Evolutionary conservation across 2,797 vertebrate species (phyloP), one percentile per base, ranked within the genome.

Genomic region (Menidia menidia): DNA sequence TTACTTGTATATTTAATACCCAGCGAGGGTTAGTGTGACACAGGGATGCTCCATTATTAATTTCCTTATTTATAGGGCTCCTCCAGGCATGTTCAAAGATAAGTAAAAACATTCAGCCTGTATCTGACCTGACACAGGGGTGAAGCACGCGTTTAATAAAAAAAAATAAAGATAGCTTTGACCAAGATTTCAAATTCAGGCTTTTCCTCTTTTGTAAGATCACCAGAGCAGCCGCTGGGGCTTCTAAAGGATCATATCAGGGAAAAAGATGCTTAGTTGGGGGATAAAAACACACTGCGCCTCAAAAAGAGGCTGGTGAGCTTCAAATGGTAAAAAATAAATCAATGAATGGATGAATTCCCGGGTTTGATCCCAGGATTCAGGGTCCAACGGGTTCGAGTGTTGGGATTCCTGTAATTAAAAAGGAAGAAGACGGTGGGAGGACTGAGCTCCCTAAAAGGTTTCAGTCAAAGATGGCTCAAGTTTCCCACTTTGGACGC

Each of bases 1-100:
- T 19, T 15, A 50, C 19, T 64, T 71, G 50, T 75, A 69, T 63
- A 73, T 75, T 66, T 73, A 67, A 71, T 12, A 64, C 48, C 73
- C 62, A 54, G 52, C 35, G 71, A 68, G 75, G 50, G n/a, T 18
- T 6, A 8, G 11, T 18, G 63, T 14, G 47, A 43, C 66, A 43
- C 67, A 35, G 18, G 4, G 41, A 8, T 33, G 60, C 30, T 56
- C 53, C 45, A 60, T 60, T 56, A 62, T 67, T 75, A 65, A 78
- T 60, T 16, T 5, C 44, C 16, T 9, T 13, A 62, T 50, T 70
- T 54, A 31, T 32, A 53, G 60, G 18, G 13, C 53, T 58, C 45
- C 48, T 52, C 47, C 6, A 7, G 48, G 47, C 15, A 25, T 13
- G 11, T 45, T 63, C 47, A 68, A 57, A 68, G 32, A 55, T 41